phyloP scores from a whole-genome alignment of 2,888 invertebrate genomes.

The Drosophila peninsularis region DNA sequence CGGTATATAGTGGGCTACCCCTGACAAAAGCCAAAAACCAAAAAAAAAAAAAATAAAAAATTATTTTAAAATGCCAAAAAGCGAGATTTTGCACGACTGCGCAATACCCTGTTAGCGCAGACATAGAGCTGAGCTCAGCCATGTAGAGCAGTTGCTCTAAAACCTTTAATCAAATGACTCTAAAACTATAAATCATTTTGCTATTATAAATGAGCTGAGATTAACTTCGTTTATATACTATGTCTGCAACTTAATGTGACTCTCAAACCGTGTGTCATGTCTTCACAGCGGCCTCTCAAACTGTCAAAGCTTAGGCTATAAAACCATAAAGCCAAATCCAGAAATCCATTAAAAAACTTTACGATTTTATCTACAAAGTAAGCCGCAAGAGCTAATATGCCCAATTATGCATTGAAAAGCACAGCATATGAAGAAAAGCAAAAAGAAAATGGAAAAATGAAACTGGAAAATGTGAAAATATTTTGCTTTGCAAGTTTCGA shows the following conservation, averaged over 20 bases:
- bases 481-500: constrained; percentile 47
- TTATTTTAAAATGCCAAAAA: constrained; percentile 22
- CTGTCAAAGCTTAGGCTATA: background rate
- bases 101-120: background rate
- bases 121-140: background rate
- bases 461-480: constrained; percentile 31
- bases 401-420: background rate
- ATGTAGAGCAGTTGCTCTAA: background rate
- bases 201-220: no score
- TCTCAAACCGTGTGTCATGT: no score
- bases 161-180: no score
- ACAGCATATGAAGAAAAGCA: background rate
- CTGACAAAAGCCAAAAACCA: background rate
- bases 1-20: constrained; percentile 14
- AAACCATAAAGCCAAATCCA: no score
- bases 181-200: no score
- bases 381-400: constrained; percentile 13
- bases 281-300: background rate
- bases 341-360: background rate
- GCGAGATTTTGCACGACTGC: background rate
- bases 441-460: constrained; percentile 9
- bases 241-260: no score
- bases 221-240: no score
- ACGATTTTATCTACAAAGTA: background rate
- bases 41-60: constrained; percentile 31